Percentiles rank a stretch among this genome's conserved stretches.
Evolutionary conservation across 2,888 invertebrate species (phyloP).

Genomic region (Heteromurus nitidus): DNA sequence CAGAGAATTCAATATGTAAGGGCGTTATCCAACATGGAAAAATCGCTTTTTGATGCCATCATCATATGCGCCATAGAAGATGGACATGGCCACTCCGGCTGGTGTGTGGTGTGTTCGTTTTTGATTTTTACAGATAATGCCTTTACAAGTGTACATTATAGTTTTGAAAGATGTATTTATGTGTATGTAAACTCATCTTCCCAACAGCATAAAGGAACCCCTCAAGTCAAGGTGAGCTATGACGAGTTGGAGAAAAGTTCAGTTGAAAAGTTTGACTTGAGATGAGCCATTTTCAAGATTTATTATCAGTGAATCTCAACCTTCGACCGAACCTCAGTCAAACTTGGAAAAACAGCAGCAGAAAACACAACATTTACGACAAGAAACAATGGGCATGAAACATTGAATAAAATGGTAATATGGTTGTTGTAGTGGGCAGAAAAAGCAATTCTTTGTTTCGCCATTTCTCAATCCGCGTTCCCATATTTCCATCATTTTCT

Average conservation of each 20-base stretch:
- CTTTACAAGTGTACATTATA: neutral
- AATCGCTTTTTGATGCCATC: no score
- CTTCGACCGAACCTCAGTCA: conserved; percentile 39
- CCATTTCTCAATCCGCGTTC: neutral
- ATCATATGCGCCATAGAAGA: neutral
- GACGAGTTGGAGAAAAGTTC: no score
- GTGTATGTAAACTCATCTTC: neutral
- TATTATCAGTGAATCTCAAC: conserved; percentile 44
- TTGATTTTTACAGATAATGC: neutral
- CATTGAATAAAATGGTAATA: conserved; percentile 10
- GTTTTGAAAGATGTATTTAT: neutral
- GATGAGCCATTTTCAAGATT: conserved; percentile 49
- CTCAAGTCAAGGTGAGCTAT: no score
- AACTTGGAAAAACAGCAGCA: conserved; percentile 22
- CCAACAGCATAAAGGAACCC: neutral
- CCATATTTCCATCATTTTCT: neutral
- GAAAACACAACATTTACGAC: neutral
- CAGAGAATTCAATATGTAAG: no score
- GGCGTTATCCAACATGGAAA: no score
- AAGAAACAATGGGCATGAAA: neutral
- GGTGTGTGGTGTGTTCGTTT: neutral
- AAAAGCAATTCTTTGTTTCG: neutral
- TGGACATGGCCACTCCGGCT: neutral
- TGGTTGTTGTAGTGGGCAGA: conserved; percentile 17
- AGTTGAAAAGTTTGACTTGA: conserved; percentile 22